Conservation (phyloP, 2,888 invertebrate genomes). For the Trypoxylon attenuatum region DNA sequence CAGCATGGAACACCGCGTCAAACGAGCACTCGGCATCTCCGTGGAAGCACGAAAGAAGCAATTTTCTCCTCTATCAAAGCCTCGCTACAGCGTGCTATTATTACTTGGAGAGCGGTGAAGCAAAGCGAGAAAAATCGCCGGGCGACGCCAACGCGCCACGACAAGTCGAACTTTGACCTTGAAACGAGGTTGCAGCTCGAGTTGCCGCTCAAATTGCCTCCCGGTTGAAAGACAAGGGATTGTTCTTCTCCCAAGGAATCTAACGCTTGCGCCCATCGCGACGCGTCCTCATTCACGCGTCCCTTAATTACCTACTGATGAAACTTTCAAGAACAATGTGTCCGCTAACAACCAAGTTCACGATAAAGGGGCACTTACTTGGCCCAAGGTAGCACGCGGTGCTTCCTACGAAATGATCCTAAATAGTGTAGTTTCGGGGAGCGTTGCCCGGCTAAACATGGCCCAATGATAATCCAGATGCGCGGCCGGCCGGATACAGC, state of each 20-base stretch:
- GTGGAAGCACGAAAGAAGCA: not conserved
- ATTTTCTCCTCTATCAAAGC: not conserved
- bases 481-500: not conserved
- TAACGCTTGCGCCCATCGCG: too few species aligned
- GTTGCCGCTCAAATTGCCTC: not conserved
- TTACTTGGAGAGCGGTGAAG: not conserved
- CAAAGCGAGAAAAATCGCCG: not conserved
- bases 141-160: too few species aligned
- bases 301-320: too few species aligned
- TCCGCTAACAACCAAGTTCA: too few species aligned
- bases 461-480: not conserved
- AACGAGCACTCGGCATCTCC: not conserved
- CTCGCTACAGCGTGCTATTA: not conserved
- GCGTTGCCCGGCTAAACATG: not conserved
- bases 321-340: too few species aligned
- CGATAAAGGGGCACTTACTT: too few species aligned
- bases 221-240: not conserved
- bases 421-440: not conserved
- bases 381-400: too few species aligned
- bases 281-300: too few species aligned
- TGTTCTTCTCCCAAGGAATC: not conserved
- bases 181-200: too few species aligned
- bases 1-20: too few species aligned
- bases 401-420: too few species aligned
- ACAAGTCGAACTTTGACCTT: too few species aligned